Evolutionary conservation across 2,113 vertebrate genomes (phyloP), one percentile per base, ranked within the genome.

Genomic region (Eudyptes chrysolophus): DNA sequence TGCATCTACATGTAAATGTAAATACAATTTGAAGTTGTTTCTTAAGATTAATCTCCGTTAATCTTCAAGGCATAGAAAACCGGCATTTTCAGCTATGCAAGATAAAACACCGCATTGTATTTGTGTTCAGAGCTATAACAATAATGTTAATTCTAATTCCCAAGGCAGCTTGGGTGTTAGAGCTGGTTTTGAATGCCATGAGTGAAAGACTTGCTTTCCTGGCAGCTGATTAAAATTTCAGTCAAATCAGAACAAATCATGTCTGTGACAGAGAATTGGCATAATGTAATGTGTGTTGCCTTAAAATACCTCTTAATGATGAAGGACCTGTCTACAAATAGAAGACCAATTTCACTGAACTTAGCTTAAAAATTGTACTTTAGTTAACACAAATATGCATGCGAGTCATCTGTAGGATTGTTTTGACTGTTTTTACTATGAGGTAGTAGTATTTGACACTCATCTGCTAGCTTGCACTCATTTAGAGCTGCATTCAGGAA

Each of bases 181-280:
- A 76, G 40, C 32, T 84, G 32, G 49, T 69, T 93, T 89, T 95
- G 68, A 93, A 89, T 72, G 60, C 34, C 46, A 64, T 34, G 29
- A 85, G 46, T 40, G 51, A 81, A 85, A 71, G 40, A 89, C 34
- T 62, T 69, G 24, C 13, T 94, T 30, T 96, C 34, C 76, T 80
- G 71, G 71, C 75, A 92, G 71, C 48, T 79, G 66, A 90, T 80
- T 72, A 85, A 95, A 83, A 54, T 85, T 86, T 94, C 72, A 84
- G 38, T 78, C 55, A 93, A 66, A 91, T 87, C 65, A 82, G 57
- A 87, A 84, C 0, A 0, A 86, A 78, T 87, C 57, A 58, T 62
- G 49, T 74, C 78, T 92, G 55, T 29, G 3, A 44, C 81, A 94
- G 58, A 90, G 49, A 93, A 78, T 24, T 89, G 84, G 40, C 65